These are phyloP conservation scores for Jacana jacana DNA, from an alignment of 2,113 vertebrate species.

Conservation along the genomic window DNA sequence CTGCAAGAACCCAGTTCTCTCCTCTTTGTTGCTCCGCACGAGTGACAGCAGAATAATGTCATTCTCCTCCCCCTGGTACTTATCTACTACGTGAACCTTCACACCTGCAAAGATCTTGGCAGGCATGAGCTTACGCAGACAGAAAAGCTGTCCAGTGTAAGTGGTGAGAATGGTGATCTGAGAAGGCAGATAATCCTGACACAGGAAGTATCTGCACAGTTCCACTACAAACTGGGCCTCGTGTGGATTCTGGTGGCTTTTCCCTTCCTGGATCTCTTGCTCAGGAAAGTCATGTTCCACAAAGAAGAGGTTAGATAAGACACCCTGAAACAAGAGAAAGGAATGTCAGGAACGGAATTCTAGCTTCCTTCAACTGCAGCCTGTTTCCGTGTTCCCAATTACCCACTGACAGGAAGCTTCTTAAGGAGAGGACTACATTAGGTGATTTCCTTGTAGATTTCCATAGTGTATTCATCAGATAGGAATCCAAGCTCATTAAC, in stretches of 20 bases:
- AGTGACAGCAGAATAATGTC: slow-evolving; percentile 92
- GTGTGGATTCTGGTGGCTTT: slow-evolving; percentile 88
- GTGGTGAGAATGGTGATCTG: slow-evolving; percentile 96
- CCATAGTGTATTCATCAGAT: background rate
- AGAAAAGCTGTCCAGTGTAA: slow-evolving; percentile 89
- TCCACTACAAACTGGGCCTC: slow-evolving; percentile 89
- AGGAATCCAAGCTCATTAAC: background rate
- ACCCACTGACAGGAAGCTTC: background rate
- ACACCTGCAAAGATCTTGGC: slow-evolving; percentile 80
- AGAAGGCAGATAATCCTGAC: slow-evolving; percentile 87
- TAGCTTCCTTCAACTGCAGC: background rate
- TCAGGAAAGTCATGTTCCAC: slow-evolving; percentile 85
- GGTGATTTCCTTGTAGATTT: background rate
- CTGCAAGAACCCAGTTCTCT: slow-evolving; percentile 87
- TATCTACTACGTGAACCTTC: slow-evolving; percentile 93
- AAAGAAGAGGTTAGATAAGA: slow-evolving; percentile 88
- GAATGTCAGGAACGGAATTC: background rate
- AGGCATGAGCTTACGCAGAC: slow-evolving; percentile 86
- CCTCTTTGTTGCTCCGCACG: slow-evolving; percentile 87
- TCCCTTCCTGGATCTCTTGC: slow-evolving; percentile 86
- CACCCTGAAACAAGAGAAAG: slow-evolving; percentile 75
- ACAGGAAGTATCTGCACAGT: slow-evolving; percentile 86
- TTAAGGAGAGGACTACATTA: background rate
- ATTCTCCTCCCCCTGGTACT: slow-evolving; percentile 97
- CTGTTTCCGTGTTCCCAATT: background rate